A percentile compares a stretch with the other conserved stretches of the same genome.
Conservation (phyloP, 2,888 invertebrate genomes). For the Tigriopus californicus region DNA sequence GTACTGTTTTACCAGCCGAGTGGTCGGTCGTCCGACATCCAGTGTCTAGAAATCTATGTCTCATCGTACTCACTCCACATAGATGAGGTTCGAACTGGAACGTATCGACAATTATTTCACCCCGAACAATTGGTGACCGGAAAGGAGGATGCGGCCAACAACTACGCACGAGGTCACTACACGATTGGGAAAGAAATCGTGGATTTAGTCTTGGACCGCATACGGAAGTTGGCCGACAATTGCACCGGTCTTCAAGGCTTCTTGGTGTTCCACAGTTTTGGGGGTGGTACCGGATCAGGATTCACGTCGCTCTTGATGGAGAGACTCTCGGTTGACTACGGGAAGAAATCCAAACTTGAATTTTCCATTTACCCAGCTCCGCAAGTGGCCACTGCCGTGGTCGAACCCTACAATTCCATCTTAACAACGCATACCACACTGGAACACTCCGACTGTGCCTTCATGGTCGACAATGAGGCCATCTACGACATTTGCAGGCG, state of each 20-base stretch:
- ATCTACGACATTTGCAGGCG: constrained; percentile 46
- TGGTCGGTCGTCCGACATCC: too few relatives aligned
- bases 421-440: constrained; percentile 66
- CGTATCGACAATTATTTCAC: constrained; percentile 26
- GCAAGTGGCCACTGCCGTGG: constrained; percentile 49
- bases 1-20: too few relatives aligned
- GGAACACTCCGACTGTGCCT: constrained; percentile 47
- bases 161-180: constrained; percentile 30
- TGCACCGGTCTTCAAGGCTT: constrained; percentile 35
- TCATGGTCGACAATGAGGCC: constrained; percentile 46
- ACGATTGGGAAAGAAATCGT: constrained; percentile 28
- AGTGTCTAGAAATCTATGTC: too few relatives aligned
- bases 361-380: constrained; percentile 3
- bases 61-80: too few relatives aligned
- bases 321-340: constrained; percentile 82
- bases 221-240: constrained; percentile 25
- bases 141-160: constrained; percentile 31
- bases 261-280: constrained; percentile 77
- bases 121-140: constrained; percentile 28
- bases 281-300: constrained; percentile 80
- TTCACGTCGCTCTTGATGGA: constrained; percentile 95
- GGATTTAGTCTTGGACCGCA: constrained; percentile 23
- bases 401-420: constrained; percentile 83
- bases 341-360: constrained; percentile 83
- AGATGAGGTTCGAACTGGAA: constrained; percentile 22